Evolutionary conservation across 2,888 invertebrate genomes (phyloP), one percentile per base, ranked within the genome.

Genomic region (Baronia brevicornis): DNA sequence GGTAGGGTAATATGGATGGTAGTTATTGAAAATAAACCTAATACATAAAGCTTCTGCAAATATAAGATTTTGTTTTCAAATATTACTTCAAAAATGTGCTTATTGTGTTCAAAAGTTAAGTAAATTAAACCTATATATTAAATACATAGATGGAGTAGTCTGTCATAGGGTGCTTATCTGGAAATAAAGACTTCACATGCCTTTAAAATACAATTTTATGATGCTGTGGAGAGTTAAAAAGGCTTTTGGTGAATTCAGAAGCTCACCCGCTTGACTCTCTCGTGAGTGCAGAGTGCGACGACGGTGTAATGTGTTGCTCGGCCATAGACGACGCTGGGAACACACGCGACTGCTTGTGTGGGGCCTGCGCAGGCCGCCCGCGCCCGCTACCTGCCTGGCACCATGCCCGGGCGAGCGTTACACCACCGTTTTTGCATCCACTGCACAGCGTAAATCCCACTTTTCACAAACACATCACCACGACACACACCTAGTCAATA

Each of bases 271-370:
- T 85, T 85, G 85, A 85, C 82, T 86, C 90, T 88, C 89, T 89
- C 86, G 89, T 86, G 85, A 88, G 87, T 87, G 88, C 88, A 88
- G 89, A 88, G 88, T 88, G 88, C 86, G 87, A 86, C 86, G 80
- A 87, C 86, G 89, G 88, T 87, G 88, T 87, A 86, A 88, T 90
- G 90, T 90, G 91, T 91, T 91, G 91, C 90, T 92, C 91, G 91
- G 92, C 93, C 93, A 93, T 93, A 93, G 92, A 92, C 92, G 90
- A 90, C 89, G 90, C 91, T 91, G 82, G 89, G 87, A 87, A 88
- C 87, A 88, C 89, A 68, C 80, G 79, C 79, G 75, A 71, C 74
- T 77, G 78, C 80, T 78, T 72, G 70, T 78, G 74, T 70, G 80
- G 75, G 82, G 84, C 80, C 78, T 78, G 82, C 80, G 80, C 75